These are phyloP conservation scores for Glomeris maerens DNA, from an alignment of 1,140 invertebrate species.

Conservation along the genomic window DNA sequence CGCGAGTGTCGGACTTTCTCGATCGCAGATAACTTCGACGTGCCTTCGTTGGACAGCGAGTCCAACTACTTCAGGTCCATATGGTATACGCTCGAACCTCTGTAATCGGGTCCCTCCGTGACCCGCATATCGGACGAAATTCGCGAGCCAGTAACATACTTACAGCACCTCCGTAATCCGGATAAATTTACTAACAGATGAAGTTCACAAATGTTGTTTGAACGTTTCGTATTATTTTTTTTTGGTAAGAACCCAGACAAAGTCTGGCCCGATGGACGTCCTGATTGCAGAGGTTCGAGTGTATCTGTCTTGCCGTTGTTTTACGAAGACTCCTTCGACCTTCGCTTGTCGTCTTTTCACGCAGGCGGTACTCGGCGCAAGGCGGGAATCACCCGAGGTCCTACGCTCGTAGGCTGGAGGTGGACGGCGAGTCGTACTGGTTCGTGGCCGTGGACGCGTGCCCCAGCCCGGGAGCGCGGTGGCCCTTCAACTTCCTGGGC, in stretches of 20 bases:
- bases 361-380: constrained; percentile 61
- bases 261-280: too few species aligned
- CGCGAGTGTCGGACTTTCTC: neutral
- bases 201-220: constrained; percentile 3
- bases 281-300: too few species aligned
- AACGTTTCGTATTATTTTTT: constrained; percentile 9
- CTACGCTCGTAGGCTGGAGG: constrained; percentile 51
- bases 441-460: constrained; percentile 83
- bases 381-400: constrained; percentile 52
- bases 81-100: too few species aligned
- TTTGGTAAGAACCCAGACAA: constrained; percentile 11
- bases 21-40: constrained; percentile 72
- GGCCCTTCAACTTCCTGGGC: constrained; percentile 89
- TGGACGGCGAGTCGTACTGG: constrained; percentile 43
- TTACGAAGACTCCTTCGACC: neutral
- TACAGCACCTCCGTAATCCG: too few species aligned
- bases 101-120: too few species aligned
- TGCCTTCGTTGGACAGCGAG: constrained; percentile 46
- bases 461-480: constrained; percentile 61
- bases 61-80: constrained; percentile 53
- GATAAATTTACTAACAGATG: neutral
- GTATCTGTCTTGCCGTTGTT: too few species aligned
- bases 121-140: neutral
- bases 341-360: constrained; percentile 13
- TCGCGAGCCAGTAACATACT: too few species aligned